A percentile compares a stretch with the other conserved stretches of the same genome.
Conservation (phyloP, 2,113 vertebrate species). For the Ptilonorhynchus violaceus region DNA sequence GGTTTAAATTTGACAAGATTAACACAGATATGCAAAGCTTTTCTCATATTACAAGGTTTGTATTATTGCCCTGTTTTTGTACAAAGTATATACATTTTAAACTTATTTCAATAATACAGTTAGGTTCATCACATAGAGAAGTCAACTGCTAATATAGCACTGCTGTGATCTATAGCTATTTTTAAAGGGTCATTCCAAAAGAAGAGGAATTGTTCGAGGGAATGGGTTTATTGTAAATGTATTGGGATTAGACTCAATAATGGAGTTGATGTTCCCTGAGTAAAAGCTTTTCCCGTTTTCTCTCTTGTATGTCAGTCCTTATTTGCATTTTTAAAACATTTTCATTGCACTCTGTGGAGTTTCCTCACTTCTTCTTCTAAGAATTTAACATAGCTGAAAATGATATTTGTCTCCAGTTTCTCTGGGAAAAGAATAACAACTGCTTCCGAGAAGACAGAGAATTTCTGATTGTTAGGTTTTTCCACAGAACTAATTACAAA, state of each 20-base stretch:
- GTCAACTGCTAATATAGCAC: not conserved
- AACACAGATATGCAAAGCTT: not conserved
- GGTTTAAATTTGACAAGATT: conserved; percentile 49
- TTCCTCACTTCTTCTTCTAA: conserved; percentile 24
- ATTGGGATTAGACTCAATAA: not conserved
- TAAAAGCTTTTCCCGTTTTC: conserved; percentile 10
- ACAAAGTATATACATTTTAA: not conserved
- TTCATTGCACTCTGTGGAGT: conserved; percentile 50
- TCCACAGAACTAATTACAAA: conserved; percentile 17
- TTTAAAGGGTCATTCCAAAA: not conserved
- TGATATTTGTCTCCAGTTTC: conserved; percentile 30
- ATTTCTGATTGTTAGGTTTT: conserved; percentile 17
- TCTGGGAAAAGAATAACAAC: conserved; percentile 20
- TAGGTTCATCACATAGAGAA: not conserved
- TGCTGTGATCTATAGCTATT: not conserved
- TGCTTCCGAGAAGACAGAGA: not conserved
- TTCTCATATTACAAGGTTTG: not conserved
- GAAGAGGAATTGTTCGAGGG: not conserved
- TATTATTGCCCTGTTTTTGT: not conserved
- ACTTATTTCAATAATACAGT: not conserved
- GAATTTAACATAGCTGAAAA: conserved; percentile 29
- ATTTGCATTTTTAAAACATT: conserved; percentile 62
- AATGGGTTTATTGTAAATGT: conserved; percentile 12
- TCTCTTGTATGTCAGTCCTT: conserved; percentile 8
- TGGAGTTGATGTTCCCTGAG: conserved; percentile 2